Conservation (phyloP, 2,797 vertebrate species). For the Phrynocephalus vlangalii region DNA sequence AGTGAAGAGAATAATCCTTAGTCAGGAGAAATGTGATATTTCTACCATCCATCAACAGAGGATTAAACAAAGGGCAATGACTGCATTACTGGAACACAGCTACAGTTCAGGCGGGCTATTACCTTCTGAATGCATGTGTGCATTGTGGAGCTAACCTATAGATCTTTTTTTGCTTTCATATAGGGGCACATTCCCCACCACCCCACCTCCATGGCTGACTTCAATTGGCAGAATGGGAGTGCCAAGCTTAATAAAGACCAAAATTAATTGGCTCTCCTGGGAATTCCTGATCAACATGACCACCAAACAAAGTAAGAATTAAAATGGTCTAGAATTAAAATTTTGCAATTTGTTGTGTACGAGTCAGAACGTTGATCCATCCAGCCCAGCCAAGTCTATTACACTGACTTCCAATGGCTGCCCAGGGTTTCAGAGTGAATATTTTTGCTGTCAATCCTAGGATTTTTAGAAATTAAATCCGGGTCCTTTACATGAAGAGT, state of each 20-base stretch:
- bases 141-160: neutral
- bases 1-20: constrained; percentile 20
- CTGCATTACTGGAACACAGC: constrained; percentile 3
- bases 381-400: neutral
- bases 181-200: constrained; percentile 14
- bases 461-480: neutral
- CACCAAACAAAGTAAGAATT: constrained; percentile 13
- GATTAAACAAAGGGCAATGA: constrained; percentile 43
- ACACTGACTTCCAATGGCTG: neutral
- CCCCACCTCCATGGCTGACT: neutral
- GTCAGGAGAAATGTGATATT: neutral
- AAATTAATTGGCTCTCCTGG: neutral
- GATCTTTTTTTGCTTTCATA: constrained; percentile 25
- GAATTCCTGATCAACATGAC: neutral
- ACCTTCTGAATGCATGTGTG: constrained; percentile 15
- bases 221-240: constrained; percentile 8
- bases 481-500: neutral
- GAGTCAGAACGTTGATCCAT: neutral
- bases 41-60: constrained; percentile 28
- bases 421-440: neutral
- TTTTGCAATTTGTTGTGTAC: neutral
- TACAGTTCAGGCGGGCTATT: constrained; percentile 28
- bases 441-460: neutral
- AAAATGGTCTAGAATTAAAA: neutral
- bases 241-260: constrained; percentile 10